Evolutionary conservation across 2,888 invertebrate genomes (phyloP).

Genomic region (Eupithecia exiguata): DNA sequence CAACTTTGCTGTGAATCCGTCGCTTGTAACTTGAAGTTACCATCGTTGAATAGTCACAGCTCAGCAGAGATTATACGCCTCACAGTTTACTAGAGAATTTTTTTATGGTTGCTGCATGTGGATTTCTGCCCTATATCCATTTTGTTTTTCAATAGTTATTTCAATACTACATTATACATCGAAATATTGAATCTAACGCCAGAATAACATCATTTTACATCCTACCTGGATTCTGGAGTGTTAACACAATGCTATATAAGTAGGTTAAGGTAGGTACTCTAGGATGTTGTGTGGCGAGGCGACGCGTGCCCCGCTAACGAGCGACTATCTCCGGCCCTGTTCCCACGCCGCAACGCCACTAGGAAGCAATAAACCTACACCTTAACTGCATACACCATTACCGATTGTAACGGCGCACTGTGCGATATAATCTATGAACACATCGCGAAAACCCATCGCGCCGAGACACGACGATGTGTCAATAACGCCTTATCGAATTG

Average conservation of each 20-base stretch:
- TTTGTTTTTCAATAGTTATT: no score
- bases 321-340: constrained; percentile 78
- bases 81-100: background rate
- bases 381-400: constrained; percentile 81
- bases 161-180: background rate
- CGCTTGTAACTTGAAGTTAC: background rate
- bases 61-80: background rate
- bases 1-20: background rate
- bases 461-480: constrained; percentile 54
- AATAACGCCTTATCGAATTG: constrained; percentile 78
- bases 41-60: background rate
- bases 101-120: background rate
- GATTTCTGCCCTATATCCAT: background rate
- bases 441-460: constrained; percentile 47
- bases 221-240: background rate
- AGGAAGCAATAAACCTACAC: constrained; percentile 82
- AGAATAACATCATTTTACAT: background rate
- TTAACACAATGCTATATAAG: background rate
- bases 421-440: constrained; percentile 73
- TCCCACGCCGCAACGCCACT: constrained; percentile 72
- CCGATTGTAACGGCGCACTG: constrained; percentile 77
- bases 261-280: constrained; percentile 11
- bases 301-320: constrained; percentile 74
- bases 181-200: background rate
- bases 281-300: constrained; percentile 46